Conservation (phyloP, 2,888 invertebrate species). For the Arrhopalites spinosus region DNA sequence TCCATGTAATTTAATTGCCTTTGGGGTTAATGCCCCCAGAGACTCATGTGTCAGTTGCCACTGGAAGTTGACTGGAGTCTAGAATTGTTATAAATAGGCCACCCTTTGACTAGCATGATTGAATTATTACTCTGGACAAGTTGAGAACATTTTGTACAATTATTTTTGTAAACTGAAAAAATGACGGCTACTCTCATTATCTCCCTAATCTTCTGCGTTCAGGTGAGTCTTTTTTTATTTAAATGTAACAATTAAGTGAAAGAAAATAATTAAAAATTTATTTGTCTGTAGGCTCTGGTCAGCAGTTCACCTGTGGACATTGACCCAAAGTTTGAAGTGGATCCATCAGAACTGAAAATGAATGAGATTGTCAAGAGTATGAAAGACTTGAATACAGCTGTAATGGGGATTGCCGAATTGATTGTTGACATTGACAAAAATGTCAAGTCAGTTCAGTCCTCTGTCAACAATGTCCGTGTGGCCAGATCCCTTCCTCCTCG, state of each 20-base stretch:
- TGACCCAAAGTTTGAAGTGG: conserved; percentile 38
- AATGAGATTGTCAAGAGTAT: conserved; percentile 47
- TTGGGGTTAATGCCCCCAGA: too few species aligned
- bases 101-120: too few species aligned
- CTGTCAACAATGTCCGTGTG: not conserved
- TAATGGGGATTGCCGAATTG: conserved; percentile 53
- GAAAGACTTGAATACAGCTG: conserved; percentile 42
- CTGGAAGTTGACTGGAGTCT: too few species aligned
- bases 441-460: conserved; percentile 34
- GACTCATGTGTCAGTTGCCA: too few species aligned
- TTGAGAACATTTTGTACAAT: too few species aligned
- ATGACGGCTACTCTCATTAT: not conserved
- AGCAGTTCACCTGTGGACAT: conserved; percentile 9
- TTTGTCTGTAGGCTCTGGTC: not conserved
- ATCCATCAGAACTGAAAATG: conserved; percentile 42
- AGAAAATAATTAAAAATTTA: not conserved
- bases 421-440: conserved; percentile 46
- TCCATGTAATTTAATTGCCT: too few species aligned
- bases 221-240: not conserved
- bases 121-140: not conserved
- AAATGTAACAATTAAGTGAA: not conserved
- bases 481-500: not conserved
- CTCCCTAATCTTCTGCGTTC: not conserved
- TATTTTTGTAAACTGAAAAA: too few species aligned
- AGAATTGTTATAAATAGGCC: too few species aligned